A percentile compares a stretch with the other conserved stretches of the same genome.
These are phyloP conservation scores for Physella acuta DNA, from an alignment of 1,140 invertebrate species.

Conservation along the genomic window DNA sequence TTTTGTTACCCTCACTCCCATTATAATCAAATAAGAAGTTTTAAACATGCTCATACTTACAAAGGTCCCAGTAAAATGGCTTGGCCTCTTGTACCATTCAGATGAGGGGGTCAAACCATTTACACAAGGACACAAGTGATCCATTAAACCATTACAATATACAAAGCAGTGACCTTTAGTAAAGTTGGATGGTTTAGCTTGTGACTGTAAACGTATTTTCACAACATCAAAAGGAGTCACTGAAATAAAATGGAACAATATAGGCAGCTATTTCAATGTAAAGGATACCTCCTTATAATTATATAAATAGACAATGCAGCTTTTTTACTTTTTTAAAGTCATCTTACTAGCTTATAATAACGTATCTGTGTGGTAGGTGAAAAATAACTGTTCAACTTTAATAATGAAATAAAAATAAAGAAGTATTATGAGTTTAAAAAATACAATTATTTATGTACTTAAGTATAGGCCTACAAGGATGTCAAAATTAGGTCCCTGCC, in stretches of 20 bases:
- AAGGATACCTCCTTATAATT: no score
- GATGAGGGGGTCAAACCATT: constrained; percentile 48
- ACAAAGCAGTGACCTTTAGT: constrained; percentile 88
- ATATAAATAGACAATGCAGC: not conserved
- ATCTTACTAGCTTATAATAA: no score
- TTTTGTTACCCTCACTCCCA: no score
- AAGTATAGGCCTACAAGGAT: no score
- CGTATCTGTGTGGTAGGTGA: no score
- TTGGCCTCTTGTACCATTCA: constrained; percentile 64
- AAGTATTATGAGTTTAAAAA: no score
- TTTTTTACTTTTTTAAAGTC: not conserved
- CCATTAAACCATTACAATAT: constrained; percentile 99
- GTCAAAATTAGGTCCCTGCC: no score
- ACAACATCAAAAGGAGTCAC: constrained; percentile 98
- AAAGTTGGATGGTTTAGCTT: constrained; percentile 75
- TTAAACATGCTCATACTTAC: no score
- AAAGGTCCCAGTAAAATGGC: constrained; percentile 86
- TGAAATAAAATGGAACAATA: constrained; percentile 70
- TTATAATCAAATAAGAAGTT: no score
- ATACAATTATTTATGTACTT: no score
- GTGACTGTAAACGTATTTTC: constrained; percentile 93
- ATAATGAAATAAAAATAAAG: no score
- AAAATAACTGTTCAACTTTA: no score
- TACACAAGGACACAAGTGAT: constrained; percentile 91
- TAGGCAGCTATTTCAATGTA: constrained; percentile 67